Conservation (phyloP, 1,140 invertebrate genomes). For the Nephila pilipes region DNA sequence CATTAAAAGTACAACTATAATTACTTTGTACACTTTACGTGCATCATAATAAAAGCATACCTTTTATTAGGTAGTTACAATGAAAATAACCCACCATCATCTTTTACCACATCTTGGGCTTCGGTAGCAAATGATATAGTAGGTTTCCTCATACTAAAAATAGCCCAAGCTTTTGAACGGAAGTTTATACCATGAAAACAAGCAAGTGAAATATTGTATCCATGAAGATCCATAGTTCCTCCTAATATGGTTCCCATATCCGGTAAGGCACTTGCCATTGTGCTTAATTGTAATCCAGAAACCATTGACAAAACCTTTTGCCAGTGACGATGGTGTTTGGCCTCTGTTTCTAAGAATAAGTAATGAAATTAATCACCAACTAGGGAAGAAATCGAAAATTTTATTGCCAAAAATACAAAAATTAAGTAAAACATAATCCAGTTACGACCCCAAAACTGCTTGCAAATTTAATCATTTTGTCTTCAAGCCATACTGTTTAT, state of each 20-base stretch:
- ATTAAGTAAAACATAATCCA: too few species aligned
- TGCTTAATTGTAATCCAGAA: conserved; percentile 88
- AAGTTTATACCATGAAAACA: conserved; percentile 99
- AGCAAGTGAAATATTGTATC: conserved; percentile 93
- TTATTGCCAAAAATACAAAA: too few species aligned
- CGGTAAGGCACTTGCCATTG: conserved; percentile 87
- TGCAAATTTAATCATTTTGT: too few species aligned
- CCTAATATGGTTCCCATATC: conserved; percentile 91
- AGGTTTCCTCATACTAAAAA: conserved; percentile 96
- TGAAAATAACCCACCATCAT: conserved; percentile 83
- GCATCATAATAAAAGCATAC: background rate
- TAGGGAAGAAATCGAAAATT: too few species aligned
- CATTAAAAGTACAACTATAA: background rate
- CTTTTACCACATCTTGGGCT: conserved; percentile 90
- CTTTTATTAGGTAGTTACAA: background rate
- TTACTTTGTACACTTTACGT: background rate
- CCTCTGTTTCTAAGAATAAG: conserved; percentile 82
- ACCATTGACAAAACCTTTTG: conserved; percentile 89
- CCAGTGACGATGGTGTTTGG: conserved; percentile 94
- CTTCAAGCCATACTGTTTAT: too few species aligned
- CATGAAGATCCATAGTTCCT: conserved; percentile 94
- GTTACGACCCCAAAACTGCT: too few species aligned
- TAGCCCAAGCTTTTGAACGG: conserved; percentile 97
- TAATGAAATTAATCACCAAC: background rate
- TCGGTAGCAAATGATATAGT: conserved; percentile 97